Base-by-base conservation (phyloP, 2,888 invertebrate genomes). In the Herminia tarsipennalis region DNA sequence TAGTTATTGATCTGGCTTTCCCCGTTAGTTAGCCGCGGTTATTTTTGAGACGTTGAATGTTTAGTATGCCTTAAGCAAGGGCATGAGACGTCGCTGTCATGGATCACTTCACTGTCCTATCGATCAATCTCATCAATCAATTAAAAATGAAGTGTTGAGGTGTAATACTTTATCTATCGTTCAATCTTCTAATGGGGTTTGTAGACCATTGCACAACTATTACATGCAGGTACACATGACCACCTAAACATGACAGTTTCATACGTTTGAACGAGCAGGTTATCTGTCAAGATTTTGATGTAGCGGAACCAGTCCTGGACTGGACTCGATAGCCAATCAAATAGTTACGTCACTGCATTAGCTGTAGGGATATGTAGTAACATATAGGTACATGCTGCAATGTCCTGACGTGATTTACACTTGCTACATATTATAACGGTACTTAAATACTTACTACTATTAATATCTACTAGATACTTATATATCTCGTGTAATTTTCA, bases 351-450 rank as follows among this genome's bases (percentile, higher is more conserved):
- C 67, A 78, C 43, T 42, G 28, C 42, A 33, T 70, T 53, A 56
- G 63, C 58, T 65, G 66, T 58, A 67, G 70, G 73, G 70, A 75
- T 67, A 55, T 78, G 75, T 64, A 67, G 76, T 68, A 79, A 77
- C 58, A n/a, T 43, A 50, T 46, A 28, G 30, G 56, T 46, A 32
- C 37, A 49, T 53, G 50, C 39, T 46, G 68, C 56, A 64, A 62
- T 72, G 68, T 58, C 50, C 57, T 64, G 35, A 50, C 46, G 47
- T 47, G 37, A 45, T 29, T 14, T 16, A 32, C 37, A 33, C 5
- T 21, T 30, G 14, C n/a, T 14, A 22, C 13, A 14, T 10, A 8
- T 29, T 30, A 39, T n/a, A 18, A 27, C 5, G 6, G n/a, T 5
- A 28, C 25, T 20, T 27, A n/a, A 6, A 13, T 12, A 6, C 13